These are phyloP conservation scores for Melieria omissa DNA, from an alignment of 2,888 invertebrate species.

Conservation along the genomic window DNA sequence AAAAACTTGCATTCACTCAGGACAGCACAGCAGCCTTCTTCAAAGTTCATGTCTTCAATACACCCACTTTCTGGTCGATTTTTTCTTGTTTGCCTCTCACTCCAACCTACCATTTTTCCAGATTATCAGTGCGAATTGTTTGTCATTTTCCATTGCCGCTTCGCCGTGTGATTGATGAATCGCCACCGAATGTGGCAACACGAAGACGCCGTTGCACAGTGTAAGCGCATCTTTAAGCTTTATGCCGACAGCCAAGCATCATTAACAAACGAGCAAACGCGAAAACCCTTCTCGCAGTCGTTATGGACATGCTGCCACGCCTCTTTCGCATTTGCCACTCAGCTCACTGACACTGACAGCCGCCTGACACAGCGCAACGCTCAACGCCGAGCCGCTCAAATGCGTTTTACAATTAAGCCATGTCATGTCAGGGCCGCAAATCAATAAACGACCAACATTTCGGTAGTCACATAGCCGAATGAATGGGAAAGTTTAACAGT, in stretches of 20 bases:
- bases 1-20: no score
- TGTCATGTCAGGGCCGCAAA: conserved; percentile 26
- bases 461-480: no score
- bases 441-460: conserved; percentile 25
- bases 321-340: conserved; percentile 15
- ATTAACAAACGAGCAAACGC: conserved; percentile 2
- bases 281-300: background rate
- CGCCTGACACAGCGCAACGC: background rate
- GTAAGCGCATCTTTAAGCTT: conserved; percentile 13
- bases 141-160: conserved; percentile 46
- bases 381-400: conserved; percentile 20
- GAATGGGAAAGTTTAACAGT: no score
- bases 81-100: no score
- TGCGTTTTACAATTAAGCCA: conserved; percentile 27
- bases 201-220: conserved; percentile 11
- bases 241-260: conserved; percentile 19
- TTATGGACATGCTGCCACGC: conserved; percentile 16
- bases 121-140: conserved; percentile 51
- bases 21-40: no score
- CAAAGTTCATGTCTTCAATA: no score
- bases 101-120: no score
- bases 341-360: conserved; percentile 21
- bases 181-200: conserved; percentile 14
- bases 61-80: no score
- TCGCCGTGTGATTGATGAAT: conserved; percentile 52